Conservation (phyloP, 2,888 invertebrate genomes). For the Hyposoter dolosus region DNA sequence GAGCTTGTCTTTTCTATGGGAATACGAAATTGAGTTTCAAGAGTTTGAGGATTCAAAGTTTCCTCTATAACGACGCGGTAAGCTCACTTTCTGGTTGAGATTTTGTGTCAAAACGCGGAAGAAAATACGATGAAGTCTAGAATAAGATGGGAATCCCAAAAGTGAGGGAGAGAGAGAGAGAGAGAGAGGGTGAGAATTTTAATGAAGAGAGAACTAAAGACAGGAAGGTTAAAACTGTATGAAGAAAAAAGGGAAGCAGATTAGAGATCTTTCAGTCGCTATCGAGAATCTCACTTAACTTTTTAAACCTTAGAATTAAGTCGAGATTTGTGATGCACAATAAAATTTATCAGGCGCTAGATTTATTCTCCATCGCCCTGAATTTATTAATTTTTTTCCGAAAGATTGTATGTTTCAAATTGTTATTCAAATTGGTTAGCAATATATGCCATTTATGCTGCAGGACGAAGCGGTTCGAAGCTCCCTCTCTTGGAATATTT, state of each 20-base stretch:
- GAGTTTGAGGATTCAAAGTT: slow-evolving; percentile 52
- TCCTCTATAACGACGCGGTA: slow-evolving; percentile 46
- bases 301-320: slow-evolving; percentile 18
- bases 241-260: not conserved
- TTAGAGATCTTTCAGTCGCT: slow-evolving; percentile 32
- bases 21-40: slow-evolving; percentile 44
- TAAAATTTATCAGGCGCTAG: not conserved
- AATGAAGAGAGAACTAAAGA: not conserved
- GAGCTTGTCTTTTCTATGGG: slow-evolving; percentile 31
- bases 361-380: not conserved
- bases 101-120: slow-evolving; percentile 20
- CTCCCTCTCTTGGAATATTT: not conserved
- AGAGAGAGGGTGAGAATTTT: not conserved
- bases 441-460: not conserved
- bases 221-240: slow-evolving; percentile 3
- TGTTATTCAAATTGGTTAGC: not conserved
- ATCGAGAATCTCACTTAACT: slow-evolving; percentile 39
- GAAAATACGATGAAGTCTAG: slow-evolving; percentile 21
- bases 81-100: slow-evolving; percentile 20
- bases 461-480: not conserved
- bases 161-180: slow-evolving; percentile 7
- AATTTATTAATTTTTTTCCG: too few relatives aligned
- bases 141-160: not conserved
- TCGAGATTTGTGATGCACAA: not conserved
- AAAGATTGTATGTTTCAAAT: not conserved